These are phyloP conservation scores for Aphrocallistes beatrix DNA, from an alignment of 37 sponge, comb jelly and placozoan species.

Conservation along the genomic window DNA sequence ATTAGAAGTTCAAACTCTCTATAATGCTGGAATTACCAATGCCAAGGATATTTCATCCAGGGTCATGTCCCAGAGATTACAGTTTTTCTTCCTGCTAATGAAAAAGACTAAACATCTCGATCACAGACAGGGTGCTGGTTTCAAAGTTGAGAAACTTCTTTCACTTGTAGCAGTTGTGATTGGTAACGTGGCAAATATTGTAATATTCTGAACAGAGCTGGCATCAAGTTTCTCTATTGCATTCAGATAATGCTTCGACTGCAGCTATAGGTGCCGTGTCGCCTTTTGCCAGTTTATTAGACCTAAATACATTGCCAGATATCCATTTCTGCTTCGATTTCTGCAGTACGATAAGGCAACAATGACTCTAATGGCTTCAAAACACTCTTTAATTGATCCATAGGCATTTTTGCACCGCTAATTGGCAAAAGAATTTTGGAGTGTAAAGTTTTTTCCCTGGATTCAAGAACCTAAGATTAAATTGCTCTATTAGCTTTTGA, in stretches of 20 bases:
- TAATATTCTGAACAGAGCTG: background rate
- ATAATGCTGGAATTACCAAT: no score
- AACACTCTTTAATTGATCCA: constrained; percentile 2
- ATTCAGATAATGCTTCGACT: constrained; percentile 7
- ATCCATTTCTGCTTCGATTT: background rate
- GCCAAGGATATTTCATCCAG: no score
- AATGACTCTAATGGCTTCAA: background rate
- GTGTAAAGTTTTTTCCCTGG: background rate
- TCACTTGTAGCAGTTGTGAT: constrained; percentile 10
- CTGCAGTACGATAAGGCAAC: background rate
- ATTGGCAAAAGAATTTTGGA: background rate
- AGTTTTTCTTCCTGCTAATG: no score
- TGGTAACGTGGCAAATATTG: background rate
- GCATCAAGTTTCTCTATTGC: background rate
- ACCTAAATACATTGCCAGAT: background rate
- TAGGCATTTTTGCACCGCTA: background rate
- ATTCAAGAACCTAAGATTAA: background rate
- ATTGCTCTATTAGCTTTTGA: background rate
- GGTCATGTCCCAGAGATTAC: no score
- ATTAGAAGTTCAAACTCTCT: no score
- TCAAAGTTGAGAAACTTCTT: constrained; percentile 1
- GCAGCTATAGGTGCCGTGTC: background rate
- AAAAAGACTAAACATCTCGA: no score
- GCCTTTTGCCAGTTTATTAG: background rate
- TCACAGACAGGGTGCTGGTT: no score